Evolutionary conservation across 2,888 invertebrate species (phyloP), one percentile per base, ranked within the genome.

Genomic region (Thysanoteuthis rhombus): DNA sequence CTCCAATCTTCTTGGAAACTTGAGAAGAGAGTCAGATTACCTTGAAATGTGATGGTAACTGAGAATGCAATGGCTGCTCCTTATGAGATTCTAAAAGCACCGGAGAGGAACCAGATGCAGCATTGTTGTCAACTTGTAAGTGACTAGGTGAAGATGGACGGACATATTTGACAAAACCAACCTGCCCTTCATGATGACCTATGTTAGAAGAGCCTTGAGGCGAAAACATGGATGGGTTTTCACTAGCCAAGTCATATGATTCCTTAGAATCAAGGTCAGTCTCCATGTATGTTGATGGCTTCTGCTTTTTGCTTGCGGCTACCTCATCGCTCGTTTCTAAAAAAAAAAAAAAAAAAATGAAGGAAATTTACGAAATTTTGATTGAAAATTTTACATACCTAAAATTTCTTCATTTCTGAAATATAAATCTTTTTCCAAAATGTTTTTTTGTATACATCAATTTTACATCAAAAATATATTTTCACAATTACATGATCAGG

Each of bases 231-330:
- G 94, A n/a, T 94, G 94, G 28, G 94, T 95, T 32, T 95, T 75
- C 96, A 93, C 94, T 96, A 94, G 96, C 95, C 89, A 96, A 94
- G 94, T 99, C 98, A 93, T 98, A 97, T 0, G 98, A 98, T 94
- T 98, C 97, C 96, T 98, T 98, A 0, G 98, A 98, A 97, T 99
- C 99, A 47, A 99, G 97, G 97, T 99, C 99, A 0, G 99, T 99
- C 97, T 99, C 99, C 93, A 98, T 98, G 98, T 99, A 99, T 0
- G 98, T 98, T 4, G 98, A 98, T 92, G 98, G 58, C 40, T 94
- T 94, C 92, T 94, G 94, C 36, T 94, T 94, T 32, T 40, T 42
- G 10, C 32, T 92, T 25, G 28, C 25, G 42, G 40, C 91, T 40
- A n/a, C 16, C 45, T 92, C 92, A 38, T 40, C 39, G 19, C 22